Conservation (phyloP, 1,140 invertebrate species). For the Cydia amplana region DNA sequence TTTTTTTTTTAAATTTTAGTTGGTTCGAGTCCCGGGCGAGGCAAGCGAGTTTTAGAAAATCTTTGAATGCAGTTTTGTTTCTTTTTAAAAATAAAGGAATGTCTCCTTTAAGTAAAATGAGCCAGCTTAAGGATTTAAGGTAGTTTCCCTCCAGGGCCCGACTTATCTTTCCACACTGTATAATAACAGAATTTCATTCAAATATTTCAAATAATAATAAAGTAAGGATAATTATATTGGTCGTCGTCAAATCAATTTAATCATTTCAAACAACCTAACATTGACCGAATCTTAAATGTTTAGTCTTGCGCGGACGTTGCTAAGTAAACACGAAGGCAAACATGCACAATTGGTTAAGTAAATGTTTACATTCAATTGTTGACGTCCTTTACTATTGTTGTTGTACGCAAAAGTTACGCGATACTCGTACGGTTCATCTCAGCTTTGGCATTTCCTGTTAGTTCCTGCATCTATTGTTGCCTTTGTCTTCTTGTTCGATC, state of each 20-base stretch:
- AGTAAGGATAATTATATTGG: too few relatives aligned
- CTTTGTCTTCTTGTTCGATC: constrained; percentile 49
- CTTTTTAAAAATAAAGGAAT: too few relatives aligned
- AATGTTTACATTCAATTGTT: constrained; percentile 34
- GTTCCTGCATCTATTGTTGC: constrained; percentile 55
- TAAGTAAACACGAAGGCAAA: constrained; percentile 8
- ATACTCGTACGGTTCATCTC: constrained; percentile 41
- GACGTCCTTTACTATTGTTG: constrained; percentile 49
- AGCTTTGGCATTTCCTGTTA: constrained; percentile 67
- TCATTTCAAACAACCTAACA: neutral
- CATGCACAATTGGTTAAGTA: neutral
- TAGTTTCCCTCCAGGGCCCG: too few relatives aligned
- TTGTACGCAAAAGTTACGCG: constrained; percentile 62
- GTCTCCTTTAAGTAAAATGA: too few relatives aligned
- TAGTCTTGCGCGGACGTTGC: neutral
- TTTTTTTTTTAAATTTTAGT: too few relatives aligned
- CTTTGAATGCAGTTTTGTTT: too few relatives aligned
- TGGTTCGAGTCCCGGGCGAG: too few relatives aligned
- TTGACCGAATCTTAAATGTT: neutral
- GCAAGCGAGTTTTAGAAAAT: too few relatives aligned
- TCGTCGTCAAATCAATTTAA: neutral
- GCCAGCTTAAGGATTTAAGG: too few relatives aligned
- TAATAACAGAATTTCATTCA: too few relatives aligned
- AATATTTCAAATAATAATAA: too few relatives aligned
- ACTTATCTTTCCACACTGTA: too few relatives aligned